Conservation (phyloP, 2,888 invertebrate genomes). For the Trichopoda pennipes region DNA sequence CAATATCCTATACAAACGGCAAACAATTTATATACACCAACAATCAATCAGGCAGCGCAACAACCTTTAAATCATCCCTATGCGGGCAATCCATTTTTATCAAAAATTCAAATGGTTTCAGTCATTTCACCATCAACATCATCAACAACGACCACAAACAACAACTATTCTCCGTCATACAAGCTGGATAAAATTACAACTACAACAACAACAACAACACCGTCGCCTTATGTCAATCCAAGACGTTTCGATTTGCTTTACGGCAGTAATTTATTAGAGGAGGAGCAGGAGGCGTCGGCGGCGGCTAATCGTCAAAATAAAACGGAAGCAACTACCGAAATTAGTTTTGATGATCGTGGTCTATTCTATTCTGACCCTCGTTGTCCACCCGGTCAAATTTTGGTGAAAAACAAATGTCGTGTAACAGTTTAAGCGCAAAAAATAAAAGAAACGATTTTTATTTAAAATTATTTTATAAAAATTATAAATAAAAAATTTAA, state of each 20-base stretch:
- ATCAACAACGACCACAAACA: too few relatives aligned
- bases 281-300: not conserved
- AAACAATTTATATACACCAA: too few relatives aligned
- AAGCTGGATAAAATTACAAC: slow-evolving; percentile 5
- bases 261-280: slow-evolving; percentile 53
- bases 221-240: slow-evolving; percentile 25
- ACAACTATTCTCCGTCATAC: slow-evolving; percentile 22
- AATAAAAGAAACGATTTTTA: too few relatives aligned
- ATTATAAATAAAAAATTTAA: too few relatives aligned
- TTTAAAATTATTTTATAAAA: too few relatives aligned
- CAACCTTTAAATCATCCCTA: slow-evolving; percentile 18
- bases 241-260: slow-evolving; percentile 35
- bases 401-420: slow-evolving; percentile 71
- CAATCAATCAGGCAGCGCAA: too few relatives aligned
- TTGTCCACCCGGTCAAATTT: slow-evolving; percentile 67
- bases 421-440: slow-evolving; percentile 50
- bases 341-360: slow-evolving; percentile 64
- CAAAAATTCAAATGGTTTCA: not conserved
- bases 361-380: slow-evolving; percentile 69
- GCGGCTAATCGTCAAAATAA: not conserved
- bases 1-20: not conserved
- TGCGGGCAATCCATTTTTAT: slow-evolving; percentile 47
- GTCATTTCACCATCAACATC: not conserved
- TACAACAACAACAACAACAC: slow-evolving; percentile 7
- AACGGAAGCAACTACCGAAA: not conserved